These are phyloP conservation scores for Neotragus moschatus DNA, from an alignment of 2,113 vertebrate species.

Conservation along the genomic window DNA sequence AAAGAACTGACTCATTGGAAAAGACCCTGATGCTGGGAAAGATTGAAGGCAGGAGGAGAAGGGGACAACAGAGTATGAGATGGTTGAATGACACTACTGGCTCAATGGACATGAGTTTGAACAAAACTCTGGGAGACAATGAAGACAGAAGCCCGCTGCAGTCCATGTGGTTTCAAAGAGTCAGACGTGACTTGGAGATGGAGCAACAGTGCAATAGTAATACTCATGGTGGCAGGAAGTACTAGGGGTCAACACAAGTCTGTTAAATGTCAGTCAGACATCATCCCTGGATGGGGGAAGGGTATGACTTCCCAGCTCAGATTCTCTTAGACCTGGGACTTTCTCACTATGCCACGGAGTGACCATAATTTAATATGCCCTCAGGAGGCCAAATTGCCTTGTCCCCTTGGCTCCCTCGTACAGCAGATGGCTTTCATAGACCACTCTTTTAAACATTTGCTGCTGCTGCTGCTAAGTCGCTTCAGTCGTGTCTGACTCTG, in stretches of 20 bases:
- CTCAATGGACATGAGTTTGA: no score
- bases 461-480: no score
- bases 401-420: not conserved
- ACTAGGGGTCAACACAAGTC: not conserved
- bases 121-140: not conserved
- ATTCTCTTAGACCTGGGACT: not conserved
- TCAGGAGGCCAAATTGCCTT: not conserved
- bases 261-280: not conserved
- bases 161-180: not conserved
- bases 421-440: not conserved
- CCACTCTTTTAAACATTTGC: not conserved
- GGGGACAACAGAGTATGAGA: accelerated
- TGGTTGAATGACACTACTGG: no score
- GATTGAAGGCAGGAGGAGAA: no score
- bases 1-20: not conserved
- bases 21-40: not conserved
- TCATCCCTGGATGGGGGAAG: not conserved
- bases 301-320: not conserved
- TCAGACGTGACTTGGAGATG: not conserved
- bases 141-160: not conserved
- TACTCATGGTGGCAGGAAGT: not conserved
- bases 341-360: accelerated
- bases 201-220: not conserved
- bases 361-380: not conserved
- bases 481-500: no score